Base-by-base conservation (phyloP, 2,888 invertebrate genomes). In the Ectropis crepuscularia region DNA sequence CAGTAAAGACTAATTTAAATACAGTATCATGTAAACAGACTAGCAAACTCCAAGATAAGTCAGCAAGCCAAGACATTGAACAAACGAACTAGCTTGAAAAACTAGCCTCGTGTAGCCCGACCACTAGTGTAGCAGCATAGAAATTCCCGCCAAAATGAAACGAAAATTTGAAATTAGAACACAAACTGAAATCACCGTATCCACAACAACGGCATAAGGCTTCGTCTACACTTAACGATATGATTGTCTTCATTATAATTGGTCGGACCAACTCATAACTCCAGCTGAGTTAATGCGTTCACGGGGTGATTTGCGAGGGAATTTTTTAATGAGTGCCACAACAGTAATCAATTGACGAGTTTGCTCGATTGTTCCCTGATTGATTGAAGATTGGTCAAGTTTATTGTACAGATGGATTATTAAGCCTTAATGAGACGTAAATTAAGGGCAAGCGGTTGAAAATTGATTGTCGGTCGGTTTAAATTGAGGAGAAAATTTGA, bases 201-300 rank as follows among this genome's bases (percentile, higher is more conserved):
- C 61, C 61, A 57, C 6, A 43, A 6, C 41, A 54, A 54, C 43
- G 57, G 53, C 37, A 67, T 68, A 74, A 66, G 75, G 66, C 79
- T 82, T 58, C 72, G 78, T 83, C 81, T 69, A 76, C 79, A 70
- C 79, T 87, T 88, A 90, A 90, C 87, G 89, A 86, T 85, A 89
- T 90, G 88, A 90, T 90, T 90, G 90, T 90, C 82, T 85, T 84
- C 84, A 80, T 86, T 86, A 87, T 90, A 91, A 90, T 90, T 89
- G 90, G 88, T 78, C 78, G 78, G 71, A 57, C 80, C 77, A 76
- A 81, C 82, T 88, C 89, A 89, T 89, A 88, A 85, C 82, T 86
- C 77, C 73, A 73, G 57, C 59, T 76, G 81, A 88, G 85, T 86
- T 88, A 89, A 87, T 77, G 83, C 77, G 71, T 75, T 74, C 69